A percentile compares a stretch with the other conserved stretches of the same genome.
phyloP scores from a whole-genome alignment of 2,113 vertebrate species.

The Tricholaema leucomelas region DNA sequence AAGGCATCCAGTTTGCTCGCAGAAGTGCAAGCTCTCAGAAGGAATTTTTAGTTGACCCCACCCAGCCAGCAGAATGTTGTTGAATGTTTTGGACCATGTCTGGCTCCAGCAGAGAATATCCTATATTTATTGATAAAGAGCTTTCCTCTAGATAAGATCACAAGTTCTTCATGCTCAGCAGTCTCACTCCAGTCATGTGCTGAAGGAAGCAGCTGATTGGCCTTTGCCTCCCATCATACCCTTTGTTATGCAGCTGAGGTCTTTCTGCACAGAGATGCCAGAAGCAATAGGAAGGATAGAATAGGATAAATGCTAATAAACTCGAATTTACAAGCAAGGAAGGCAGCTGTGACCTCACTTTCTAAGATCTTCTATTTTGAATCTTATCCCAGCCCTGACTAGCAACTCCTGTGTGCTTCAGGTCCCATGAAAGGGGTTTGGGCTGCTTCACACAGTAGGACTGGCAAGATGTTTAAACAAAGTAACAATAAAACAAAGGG shows the following conservation, averaged over 20 bases:
- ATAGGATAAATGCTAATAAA: not conserved
- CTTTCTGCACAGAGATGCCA: not conserved
- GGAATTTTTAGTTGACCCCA: not conserved
- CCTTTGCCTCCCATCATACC: not conserved
- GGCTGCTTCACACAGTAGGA: not conserved
- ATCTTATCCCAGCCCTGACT: not conserved
- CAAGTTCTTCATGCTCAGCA: not conserved
- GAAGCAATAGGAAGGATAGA: not conserved
- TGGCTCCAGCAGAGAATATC: slow-evolving; percentile 7
- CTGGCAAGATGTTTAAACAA: not conserved
- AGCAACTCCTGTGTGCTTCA: not conserved
- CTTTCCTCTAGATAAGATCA: not conserved
- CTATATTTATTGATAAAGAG: slow-evolving; percentile 17
- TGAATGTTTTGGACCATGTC: slow-evolving; percentile 16
- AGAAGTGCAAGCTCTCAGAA: not conserved
- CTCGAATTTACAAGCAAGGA: not conserved
- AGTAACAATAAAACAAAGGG: not conserved
- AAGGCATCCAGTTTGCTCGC: not conserved
- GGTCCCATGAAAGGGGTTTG: not conserved
- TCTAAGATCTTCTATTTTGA: not conserved
- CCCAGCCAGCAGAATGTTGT: slow-evolving; percentile 2
- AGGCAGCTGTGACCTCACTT: not conserved
- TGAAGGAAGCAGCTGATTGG: slow-evolving; percentile 15
- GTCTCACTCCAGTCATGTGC: not conserved
- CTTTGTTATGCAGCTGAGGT: not conserved